Percentiles rank a stretch among this genome's conserved stretches.
These are phyloP conservation scores for Alca torda DNA, from an alignment of 2,797 vertebrate species.

Conservation along the genomic window DNA sequence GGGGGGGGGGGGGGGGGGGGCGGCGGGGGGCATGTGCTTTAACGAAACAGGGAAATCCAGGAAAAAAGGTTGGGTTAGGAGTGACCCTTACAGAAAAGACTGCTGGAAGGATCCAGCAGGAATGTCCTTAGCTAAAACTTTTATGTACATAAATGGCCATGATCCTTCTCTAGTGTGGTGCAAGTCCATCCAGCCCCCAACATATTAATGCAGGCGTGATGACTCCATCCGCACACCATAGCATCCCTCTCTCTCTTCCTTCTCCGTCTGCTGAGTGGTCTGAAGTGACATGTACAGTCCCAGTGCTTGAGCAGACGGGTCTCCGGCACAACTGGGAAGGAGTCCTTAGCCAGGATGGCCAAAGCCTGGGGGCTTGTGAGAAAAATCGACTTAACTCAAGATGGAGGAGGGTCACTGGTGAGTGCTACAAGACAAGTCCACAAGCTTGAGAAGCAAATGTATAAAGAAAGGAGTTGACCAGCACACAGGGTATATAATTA, in stretches of 20 bases:
- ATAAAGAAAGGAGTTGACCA: neutral
- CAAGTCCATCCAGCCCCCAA: neutral
- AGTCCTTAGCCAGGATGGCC: neutral
- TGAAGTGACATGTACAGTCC: neutral
- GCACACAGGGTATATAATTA: neutral
- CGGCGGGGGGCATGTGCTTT: neutral
- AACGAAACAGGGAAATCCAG: neutral
- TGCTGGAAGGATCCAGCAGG: neutral
- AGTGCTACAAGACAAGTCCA: neutral
- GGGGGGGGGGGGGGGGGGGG: accelerated
- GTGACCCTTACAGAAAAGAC: neutral
- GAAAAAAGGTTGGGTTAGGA: neutral
- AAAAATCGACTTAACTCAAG: neutral
- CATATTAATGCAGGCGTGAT: accelerated
- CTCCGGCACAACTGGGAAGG: neutral
- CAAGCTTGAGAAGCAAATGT: neutral
- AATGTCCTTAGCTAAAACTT: neutral
- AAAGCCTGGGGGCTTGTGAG: accelerated
- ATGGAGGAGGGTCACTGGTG: neutral
- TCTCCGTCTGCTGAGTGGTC: neutral
- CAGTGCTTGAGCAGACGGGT: neutral
- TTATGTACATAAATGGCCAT: neutral
- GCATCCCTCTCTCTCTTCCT: neutral
- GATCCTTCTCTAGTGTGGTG: neutral
- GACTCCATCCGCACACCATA: neutral